A percentile compares a stretch with the other conserved stretches of the same genome.
phyloP scores from a whole-genome alignment of 2,113 vertebrate genomes.

The Pelodiscus sinensis region DNA sequence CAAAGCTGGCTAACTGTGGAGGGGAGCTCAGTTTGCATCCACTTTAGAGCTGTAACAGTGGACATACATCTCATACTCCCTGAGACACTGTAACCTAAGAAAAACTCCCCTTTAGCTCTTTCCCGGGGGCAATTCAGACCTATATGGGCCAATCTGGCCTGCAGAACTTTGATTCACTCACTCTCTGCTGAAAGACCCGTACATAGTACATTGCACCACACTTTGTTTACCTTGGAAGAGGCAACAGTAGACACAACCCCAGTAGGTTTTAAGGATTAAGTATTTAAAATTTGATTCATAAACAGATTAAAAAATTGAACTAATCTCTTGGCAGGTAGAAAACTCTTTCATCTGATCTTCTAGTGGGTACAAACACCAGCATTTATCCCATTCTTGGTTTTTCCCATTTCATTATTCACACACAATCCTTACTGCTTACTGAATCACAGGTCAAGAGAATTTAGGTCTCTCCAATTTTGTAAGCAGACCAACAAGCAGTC shows the following conservation, averaged over 20 bases:
- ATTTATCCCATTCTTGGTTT: slow-evolving; percentile 30
- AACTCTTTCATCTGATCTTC: slow-evolving; percentile 21
- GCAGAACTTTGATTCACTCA: not conserved
- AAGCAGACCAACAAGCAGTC: slow-evolving; percentile 24
- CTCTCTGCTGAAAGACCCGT: not conserved
- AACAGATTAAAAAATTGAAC: not conserved
- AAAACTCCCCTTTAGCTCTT: not conserved
- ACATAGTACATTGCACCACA: not conserved
- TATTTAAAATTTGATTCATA: slow-evolving; percentile 50
- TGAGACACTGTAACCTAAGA: not conserved
- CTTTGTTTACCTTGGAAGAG: slow-evolving; percentile 32
- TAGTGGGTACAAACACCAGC: not conserved
- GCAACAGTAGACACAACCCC: not conserved
- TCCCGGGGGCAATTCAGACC: not conserved
- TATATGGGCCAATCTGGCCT: not conserved
- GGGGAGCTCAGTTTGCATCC: not conserved
- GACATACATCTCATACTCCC: no score
- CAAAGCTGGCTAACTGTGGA: not conserved
- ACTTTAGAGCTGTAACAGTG: not conserved
- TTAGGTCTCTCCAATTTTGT: not conserved
- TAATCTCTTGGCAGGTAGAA: slow-evolving; percentile 34
- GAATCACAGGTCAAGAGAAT: not conserved
- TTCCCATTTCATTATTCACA: slow-evolving; percentile 28
- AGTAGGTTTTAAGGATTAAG: not conserved
- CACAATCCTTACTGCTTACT: not conserved